Evolutionary conservation across 2,113 vertebrate genomes (phyloP).

Genomic region (Grantiella picta): DNA sequence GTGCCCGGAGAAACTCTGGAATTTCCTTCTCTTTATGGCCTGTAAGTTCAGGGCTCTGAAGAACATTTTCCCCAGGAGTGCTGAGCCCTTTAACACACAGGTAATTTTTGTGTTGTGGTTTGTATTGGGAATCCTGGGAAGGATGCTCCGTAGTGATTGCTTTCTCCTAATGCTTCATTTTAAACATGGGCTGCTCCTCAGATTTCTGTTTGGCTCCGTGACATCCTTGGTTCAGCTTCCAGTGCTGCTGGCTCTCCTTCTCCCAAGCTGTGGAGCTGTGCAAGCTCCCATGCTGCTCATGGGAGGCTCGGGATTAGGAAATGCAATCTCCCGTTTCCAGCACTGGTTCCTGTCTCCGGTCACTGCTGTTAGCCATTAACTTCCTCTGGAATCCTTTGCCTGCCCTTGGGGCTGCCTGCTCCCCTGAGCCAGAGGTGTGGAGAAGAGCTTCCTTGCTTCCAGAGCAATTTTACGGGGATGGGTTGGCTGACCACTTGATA

Average conservation of each 20-base stretch:
- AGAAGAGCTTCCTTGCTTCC: background rate
- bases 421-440: background rate
- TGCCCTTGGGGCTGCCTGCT: accelerated
- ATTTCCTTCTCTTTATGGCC: background rate
- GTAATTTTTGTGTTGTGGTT: background rate
- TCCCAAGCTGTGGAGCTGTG: background rate
- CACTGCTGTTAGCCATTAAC: background rate
- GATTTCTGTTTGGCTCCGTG: background rate
- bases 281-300: background rate
- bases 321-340: background rate
- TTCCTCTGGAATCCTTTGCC: background rate
- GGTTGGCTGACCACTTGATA: background rate
- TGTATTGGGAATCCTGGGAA: background rate
- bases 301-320: background rate
- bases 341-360: background rate
- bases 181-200: background rate
- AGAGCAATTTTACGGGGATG: background rate
- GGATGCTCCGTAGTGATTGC: accelerated
- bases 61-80: background rate
- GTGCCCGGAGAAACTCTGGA: background rate
- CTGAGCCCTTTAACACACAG: background rate
- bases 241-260: background rate
- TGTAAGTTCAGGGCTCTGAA: background rate
- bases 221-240: background rate
- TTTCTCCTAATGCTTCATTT: background rate